Base-by-base conservation (phyloP, 2,113 vertebrate species). In the Artemisiospiza belli region DNA sequence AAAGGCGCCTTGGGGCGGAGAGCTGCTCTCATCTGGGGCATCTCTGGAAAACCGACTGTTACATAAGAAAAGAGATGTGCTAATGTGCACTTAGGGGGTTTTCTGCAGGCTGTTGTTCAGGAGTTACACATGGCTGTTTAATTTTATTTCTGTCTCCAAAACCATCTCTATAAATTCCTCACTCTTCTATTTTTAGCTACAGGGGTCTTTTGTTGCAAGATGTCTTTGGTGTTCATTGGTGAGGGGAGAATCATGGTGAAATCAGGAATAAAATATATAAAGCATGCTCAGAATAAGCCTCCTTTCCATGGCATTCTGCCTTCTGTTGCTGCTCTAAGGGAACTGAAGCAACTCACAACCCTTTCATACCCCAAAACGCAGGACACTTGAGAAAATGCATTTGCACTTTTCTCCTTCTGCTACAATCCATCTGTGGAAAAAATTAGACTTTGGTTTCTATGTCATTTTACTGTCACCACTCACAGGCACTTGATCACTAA, bases 371-470 rank as follows among this genome's bases (percentile, higher is more conserved):
- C 63, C 83, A 66, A 93, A 96, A 91, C 7, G 2, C 77, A 91
- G 92, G 95, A 92, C 86, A 95, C 90, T 90, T 88, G 83, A 95
- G 84, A 97, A 97, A 95, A 91, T 78, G 77, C 87, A 96, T 97
- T 96, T 92, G 75, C 95, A 96, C 93, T 96, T 97, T 92, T 73
- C 76, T 96, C 94, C 94, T 96, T 96, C 91, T 97, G 95, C 90
- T 91, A 79, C 83, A 94, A 97, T 93, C 96, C 94, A 97, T 96
- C 96, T 97, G 96, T 97, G 92, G n/a, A 21, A 95, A 96, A 98
- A 97, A 94, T 52, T 62, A 87, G 89, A 95, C 93, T 87, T 94
- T 39, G 33, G 75, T 90, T 89, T 95, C 94, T 90, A 11, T 70
- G 54, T 93, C 80, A 64, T 84, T 95, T 91, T 87, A 74, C 95